Evolutionary conservation across 2,888 invertebrate species (phyloP).

Genomic region (Chirona hameri): DNA sequence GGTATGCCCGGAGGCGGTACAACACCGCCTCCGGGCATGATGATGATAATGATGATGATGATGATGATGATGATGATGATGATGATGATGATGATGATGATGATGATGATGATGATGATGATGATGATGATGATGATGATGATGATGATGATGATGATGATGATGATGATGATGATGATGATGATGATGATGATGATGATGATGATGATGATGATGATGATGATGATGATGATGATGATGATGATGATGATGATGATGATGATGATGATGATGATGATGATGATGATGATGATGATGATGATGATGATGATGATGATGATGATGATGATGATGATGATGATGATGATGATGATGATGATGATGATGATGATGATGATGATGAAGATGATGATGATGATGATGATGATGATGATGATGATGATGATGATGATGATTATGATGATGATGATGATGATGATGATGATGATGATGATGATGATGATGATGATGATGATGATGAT

Average conservation of each 20-base stretch:
- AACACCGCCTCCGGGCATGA: too few relatives aligned
- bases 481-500: too few relatives aligned
- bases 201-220: constrained; percentile 22
- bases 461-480: constrained; percentile 22
- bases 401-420: constrained; percentile 22
- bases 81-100: constrained; percentile 22
- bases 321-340: constrained; percentile 22
- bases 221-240: constrained; percentile 22
- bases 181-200: constrained; percentile 22
- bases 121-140: constrained; percentile 22
- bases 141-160: constrained; percentile 22
- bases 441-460: too few relatives aligned
- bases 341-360: constrained; percentile 22
- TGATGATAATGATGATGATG: constrained; percentile 22
- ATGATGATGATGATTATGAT: too few relatives aligned
- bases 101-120: constrained; percentile 22
- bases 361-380: constrained; percentile 22
- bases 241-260: constrained; percentile 5
- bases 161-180: constrained; percentile 22
- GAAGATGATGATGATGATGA: constrained; percentile 9
- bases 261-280: constrained; percentile 22
- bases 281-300: constrained; percentile 4
- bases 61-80: constrained; percentile 22
- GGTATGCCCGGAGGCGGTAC: too few relatives aligned
- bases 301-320: constrained; percentile 22